phyloP scores from a whole-genome alignment of 2,113 vertebrate genomes.

The Trochalopteron elliotii region DNA sequence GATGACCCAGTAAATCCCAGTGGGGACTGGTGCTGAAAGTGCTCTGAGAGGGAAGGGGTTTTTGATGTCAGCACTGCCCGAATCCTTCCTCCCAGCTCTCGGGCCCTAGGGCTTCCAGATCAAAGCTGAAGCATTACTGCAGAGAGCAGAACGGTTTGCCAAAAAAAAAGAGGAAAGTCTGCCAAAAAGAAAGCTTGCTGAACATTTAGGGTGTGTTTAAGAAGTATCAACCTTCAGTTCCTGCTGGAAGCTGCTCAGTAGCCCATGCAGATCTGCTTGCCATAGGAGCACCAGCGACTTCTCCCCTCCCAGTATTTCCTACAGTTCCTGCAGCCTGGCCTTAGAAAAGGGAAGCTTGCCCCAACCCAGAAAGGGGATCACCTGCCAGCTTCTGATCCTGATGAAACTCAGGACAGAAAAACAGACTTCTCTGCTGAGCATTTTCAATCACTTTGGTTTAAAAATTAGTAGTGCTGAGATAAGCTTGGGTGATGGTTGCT shows the following conservation, averaged over 20 bases:
- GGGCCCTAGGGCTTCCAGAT: neutral
- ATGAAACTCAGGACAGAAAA: neutral
- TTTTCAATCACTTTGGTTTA: neutral
- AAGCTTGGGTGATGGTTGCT: neutral
- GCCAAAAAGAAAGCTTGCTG: neutral
- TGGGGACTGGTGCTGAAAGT: neutral
- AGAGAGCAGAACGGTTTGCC: neutral
- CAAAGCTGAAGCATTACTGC: neutral
- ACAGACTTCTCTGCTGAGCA: neutral
- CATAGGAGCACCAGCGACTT: accelerated
- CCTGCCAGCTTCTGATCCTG: neutral
- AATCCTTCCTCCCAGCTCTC: neutral
- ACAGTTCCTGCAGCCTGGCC: neutral
- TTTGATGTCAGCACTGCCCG: accelerated
- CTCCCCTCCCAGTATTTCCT: neutral
- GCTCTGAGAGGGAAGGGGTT: neutral
- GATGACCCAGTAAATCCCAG: neutral
- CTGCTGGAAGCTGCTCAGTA: accelerated
- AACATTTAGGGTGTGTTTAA: neutral
- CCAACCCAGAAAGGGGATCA: neutral
- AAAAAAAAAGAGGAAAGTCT: neutral
- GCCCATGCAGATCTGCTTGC: neutral
- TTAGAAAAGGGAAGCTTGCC: neutral
- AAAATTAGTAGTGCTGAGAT: neutral
- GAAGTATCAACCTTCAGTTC: neutral